A percentile compares a stretch with the other conserved stretches of the same genome.
Evolutionary conservation across 2,113 vertebrate genomes (phyloP).

Genomic region (Apeltes quadracus): DNA sequence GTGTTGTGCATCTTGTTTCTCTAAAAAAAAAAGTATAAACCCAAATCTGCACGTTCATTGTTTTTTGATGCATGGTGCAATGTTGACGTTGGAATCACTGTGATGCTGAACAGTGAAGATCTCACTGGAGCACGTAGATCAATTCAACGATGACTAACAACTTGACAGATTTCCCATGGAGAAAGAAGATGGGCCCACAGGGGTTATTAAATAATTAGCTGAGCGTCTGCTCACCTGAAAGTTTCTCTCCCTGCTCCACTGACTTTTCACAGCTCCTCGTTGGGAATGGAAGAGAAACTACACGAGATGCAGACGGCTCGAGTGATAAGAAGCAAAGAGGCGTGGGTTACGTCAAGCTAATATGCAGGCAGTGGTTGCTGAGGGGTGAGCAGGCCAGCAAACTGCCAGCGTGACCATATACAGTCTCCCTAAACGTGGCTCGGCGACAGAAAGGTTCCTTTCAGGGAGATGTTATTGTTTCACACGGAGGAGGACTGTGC

Average conservation of each 20-base stretch:
- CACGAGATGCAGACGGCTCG: neutral
- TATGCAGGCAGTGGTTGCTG: conserved; percentile 13
- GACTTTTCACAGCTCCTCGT: conserved; percentile 15
- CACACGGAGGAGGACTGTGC: conserved; percentile 16
- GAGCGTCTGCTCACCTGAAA: conserved; percentile 17
- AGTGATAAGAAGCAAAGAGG: conserved; percentile 7
- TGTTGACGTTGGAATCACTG: neutral
- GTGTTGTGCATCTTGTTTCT: too few species aligned
- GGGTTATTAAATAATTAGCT: conserved; percentile 30
- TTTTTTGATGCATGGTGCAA: neutral
- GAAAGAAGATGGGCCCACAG: conserved; percentile 28
- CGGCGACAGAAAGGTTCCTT: conserved; percentile 54
- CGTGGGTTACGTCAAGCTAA: conserved; percentile 49
- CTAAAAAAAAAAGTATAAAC: neutral
- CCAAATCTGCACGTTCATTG: neutral
- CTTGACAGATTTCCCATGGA: conserved; percentile 14
- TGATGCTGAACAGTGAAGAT: neutral
- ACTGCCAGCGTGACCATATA: conserved; percentile 74
- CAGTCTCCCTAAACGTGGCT: conserved; percentile 59
- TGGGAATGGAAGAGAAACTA: conserved; percentile 3
- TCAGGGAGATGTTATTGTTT: conserved; percentile 74
- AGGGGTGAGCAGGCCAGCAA: neutral
- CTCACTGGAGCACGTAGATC: neutral
- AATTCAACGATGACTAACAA: conserved; percentile 10
- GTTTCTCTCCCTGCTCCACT: conserved; percentile 6